A percentile compares a stretch with the other conserved stretches of the same genome.
These are phyloP conservation scores for Ophiodon elongatus DNA, from an alignment of 2,113 vertebrate species.

Conservation along the genomic window DNA sequence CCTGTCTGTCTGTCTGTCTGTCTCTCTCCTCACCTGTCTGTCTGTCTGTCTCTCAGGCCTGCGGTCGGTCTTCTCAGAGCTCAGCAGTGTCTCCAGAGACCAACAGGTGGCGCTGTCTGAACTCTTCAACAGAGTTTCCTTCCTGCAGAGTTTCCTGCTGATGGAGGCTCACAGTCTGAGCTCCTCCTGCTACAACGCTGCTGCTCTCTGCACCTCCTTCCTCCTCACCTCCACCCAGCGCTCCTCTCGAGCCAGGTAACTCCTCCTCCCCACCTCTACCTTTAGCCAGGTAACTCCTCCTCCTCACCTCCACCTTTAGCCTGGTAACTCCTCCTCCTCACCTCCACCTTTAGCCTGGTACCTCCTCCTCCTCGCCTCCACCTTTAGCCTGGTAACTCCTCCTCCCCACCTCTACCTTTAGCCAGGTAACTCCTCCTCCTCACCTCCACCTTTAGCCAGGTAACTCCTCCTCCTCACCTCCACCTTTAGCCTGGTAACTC, in stretches of 20 bases:
- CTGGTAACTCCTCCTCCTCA: background rate
- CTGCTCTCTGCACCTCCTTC: constrained; percentile 78
- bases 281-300: background rate
- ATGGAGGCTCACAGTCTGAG: constrained; percentile 84
- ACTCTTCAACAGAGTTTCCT: constrained; percentile 85
- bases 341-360: background rate
- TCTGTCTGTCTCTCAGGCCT: constrained; percentile 71
- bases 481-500: no score
- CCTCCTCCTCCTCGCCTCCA: background rate
- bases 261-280: background rate
- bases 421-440: background rate
- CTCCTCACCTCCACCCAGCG: constrained; percentile 83
- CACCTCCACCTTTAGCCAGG: no score
- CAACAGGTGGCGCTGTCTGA: constrained; percentile 86
- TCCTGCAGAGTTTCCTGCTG: constrained; percentile 87
- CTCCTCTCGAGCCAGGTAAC: constrained; percentile 69
- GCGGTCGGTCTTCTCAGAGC: constrained; percentile 79
- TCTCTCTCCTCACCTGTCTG: background rate
- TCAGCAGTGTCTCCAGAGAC: constrained; percentile 80
- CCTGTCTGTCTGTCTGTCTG: background rate
- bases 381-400: no score
- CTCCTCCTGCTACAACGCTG: constrained; percentile 84
- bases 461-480: background rate
- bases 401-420: background rate
- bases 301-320: background rate